Base-by-base conservation (phyloP, 1,140 invertebrate species). In the Drosophila bipectinata region DNA sequence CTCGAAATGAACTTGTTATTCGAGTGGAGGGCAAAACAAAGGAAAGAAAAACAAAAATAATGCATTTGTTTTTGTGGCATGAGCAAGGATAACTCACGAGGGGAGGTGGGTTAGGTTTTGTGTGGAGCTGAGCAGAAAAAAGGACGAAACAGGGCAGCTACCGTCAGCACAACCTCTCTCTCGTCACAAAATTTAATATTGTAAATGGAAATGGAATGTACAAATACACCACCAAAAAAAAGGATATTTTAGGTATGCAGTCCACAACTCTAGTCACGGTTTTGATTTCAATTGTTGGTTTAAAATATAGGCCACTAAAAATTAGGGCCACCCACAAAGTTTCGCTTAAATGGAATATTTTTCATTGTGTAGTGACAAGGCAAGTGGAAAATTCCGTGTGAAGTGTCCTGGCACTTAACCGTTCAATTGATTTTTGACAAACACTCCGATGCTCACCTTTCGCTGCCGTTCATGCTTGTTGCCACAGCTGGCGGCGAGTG, bases 1-100 rank as follows among this genome's bases (percentile, higher is more conserved):
- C 45, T 62, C 58, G 71, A 48, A 73, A 73, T 73, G 71, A 73
- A 73, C 71, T 73, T 73, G 68, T 73, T 73, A 73, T 73, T 73
- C 32, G 66, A 48, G 66, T 69, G 41, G 61, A 47, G 60, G 12
- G 39, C 21, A 66, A 66, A 48, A 60, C 60, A 63, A 64, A 60
- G 61, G 9, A 51, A 55, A 48, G 67, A 48, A 68, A 44, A 56
- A 39, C 52, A 55, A 62, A 66, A 68, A 68, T 69, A 69, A 69
- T 69, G 66, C 66, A 69, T 57, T 69, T 56, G 66, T 48, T 24
- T 34, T 32, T 48, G 41, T 32, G 24, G 24, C 4, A 32, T 4
- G 15, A 45, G 15, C 15, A 15, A 5, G 41, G 44, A 44, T 44
- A 44, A 44, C 14, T 7, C 44, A 21, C 21, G 21, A 41, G 9